Base-by-base conservation (phyloP, 2,797 vertebrate species). In the Dicrostonyx torquatus region DNA sequence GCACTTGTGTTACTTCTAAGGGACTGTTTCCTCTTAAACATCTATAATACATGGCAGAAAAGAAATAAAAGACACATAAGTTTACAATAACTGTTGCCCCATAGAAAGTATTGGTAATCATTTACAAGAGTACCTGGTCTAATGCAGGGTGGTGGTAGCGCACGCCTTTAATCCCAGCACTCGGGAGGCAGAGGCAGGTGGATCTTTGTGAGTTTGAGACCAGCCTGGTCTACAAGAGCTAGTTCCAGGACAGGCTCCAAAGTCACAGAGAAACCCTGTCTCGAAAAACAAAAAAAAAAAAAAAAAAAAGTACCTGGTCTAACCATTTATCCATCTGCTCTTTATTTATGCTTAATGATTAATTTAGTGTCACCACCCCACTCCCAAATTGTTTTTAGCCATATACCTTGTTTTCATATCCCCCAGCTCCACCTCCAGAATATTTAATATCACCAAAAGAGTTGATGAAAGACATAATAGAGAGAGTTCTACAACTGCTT, bases 271-370 rank as follows among this genome's bases (percentile, higher is more conserved):
- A n/a, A n/a, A n/a, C n/a, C n/a, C n/a, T n/a, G n/a, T n/a, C n/a
- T n/a, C n/a, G n/a, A n/a, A n/a, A n/a, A n/a, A n/a, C n/a, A n/a
- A n/a, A n/a, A n/a, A n/a, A n/a, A n/a, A n/a, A n/a, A n/a, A n/a
- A n/a, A n/a, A n/a, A n/a, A n/a, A 83, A 72, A 60, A 68, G 55
- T 17, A 77, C 58, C 64, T 83, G 72, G 79, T 66, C 80, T 84
- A 89, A 87, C 50, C 90, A 40, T 62, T 66, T 82, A 60, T 66
- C 85, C 64, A 48, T 58, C 37, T 37, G 73, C 17, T 88, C 40
- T 82, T 92, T 94, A 75, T 87, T 92, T 93, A 76, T 37, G 82
- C 31, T 92, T 84, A 92, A 78, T 93, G 45, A n/a, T 68, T 83
- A 89, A n/a, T 86, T 95, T 92, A 84, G 83, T 80, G 60, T 85